Evolutionary conservation across 2,113 vertebrate species (phyloP), one percentile per base, ranked within the genome.

Genomic region (Stegastes partitus): DNA sequence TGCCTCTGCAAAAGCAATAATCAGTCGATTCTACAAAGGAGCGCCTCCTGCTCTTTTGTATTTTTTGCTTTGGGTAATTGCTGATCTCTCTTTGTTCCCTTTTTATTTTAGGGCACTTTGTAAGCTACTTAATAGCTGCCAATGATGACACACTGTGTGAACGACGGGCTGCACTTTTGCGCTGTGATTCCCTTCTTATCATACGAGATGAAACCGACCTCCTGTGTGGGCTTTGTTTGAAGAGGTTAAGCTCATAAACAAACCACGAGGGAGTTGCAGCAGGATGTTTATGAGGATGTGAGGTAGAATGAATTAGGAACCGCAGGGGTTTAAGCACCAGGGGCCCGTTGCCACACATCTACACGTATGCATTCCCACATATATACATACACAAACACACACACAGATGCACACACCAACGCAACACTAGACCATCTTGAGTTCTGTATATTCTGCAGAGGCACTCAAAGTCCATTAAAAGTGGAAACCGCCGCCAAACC

Each of bases 271-370:
- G 91, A 89, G 77, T 49, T 85, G 76, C 83, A 78, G 87, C 87
- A 87, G 91, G 90, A 93, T 89, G 90, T 93, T 93, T 93, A 92
- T 59, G 81, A 57, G 86, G 85, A 87, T 89, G 84, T 89, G 87
- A 89, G 76, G 89, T 84, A 83, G 74, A 87, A 91, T 85, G 69
- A 89, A 86, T 89, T 88, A 77, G 66, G 66, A 86, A 82, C 84
- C 51, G 21, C 86, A 85, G 74, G 73, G 66, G 61, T 75, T 87
- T 82, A 75, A 59, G 68, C 81, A 57, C 55, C 11, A 31, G 5
- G 54, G 76, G 21, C 31, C 57, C 1, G 66, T 6, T 18, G 3
- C 68, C 37, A 44, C 61, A 55, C 62, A 73, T n/a, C 22, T 54
- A 71, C 51, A 56, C 22, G 25, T 53, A 31, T 49, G 18, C 25